Percentiles rank a stretch among this genome's conserved stretches.
phyloP scores from a whole-genome alignment of 2,797 vertebrate species.

The Hoplostethus mediterraneus region DNA sequence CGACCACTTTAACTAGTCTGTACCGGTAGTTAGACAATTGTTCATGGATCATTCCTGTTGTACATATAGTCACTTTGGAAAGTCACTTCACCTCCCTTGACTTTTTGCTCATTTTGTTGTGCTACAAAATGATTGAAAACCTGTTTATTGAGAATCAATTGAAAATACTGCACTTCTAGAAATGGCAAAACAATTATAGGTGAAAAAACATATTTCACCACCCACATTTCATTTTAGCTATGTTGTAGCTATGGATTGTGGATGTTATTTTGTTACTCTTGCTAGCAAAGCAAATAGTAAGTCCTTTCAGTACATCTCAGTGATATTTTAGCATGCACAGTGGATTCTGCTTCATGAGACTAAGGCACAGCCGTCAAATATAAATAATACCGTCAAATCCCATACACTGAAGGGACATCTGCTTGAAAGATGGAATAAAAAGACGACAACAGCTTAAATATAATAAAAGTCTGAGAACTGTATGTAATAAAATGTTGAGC shows the following conservation, averaged over 20 bases:
- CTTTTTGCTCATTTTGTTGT: conserved; percentile 45
- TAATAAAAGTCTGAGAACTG: conserved; percentile 40
- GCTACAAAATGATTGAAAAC: conserved; percentile 36
- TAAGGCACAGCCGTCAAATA: neutral
- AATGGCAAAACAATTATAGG: neutral
- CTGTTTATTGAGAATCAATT: conserved; percentile 34
- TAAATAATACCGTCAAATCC: neutral
- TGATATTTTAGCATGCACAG: neutral
- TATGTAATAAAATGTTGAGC: conserved; percentile 23
- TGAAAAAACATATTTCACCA: neutral
- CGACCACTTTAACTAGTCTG: conserved; percentile 47
- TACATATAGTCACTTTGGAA: conserved; percentile 49
- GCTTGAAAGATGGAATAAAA: conserved; percentile 34
- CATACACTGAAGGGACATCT: conserved; percentile 7
- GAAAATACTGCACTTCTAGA: conserved; percentile 17
- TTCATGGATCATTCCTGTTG: conserved; percentile 51
- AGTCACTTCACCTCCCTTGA: conserved; percentile 24
- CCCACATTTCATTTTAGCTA: conserved; percentile 19
- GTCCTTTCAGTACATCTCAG: neutral
- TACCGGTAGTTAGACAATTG: conserved; percentile 34
- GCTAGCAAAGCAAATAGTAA: neutral
- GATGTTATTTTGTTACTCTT: no score
- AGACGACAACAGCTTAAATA: neutral
- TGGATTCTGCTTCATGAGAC: neutral
- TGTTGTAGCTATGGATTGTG: neutral